phyloP scores from a whole-genome alignment of 2,113 vertebrate species.

The Panurus biarmicus region DNA sequence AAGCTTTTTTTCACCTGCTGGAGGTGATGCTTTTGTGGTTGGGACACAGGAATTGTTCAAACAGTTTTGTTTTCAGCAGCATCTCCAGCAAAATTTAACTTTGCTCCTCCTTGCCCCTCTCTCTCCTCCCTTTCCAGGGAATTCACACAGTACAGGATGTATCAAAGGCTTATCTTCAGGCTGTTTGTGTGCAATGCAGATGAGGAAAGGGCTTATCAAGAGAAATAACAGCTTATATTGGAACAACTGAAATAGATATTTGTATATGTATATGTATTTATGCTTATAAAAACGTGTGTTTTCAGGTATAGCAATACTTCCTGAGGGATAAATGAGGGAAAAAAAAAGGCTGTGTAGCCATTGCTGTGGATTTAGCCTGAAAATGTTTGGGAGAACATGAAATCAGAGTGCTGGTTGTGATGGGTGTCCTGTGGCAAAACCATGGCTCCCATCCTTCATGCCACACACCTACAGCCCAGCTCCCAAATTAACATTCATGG shows the following conservation, averaged over 20 bases:
- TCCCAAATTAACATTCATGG: neutral
- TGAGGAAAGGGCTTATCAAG: neutral
- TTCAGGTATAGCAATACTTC: neutral
- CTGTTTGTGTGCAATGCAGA: neutral
- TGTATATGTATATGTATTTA: neutral
- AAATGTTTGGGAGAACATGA: neutral
- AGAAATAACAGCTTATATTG: neutral
- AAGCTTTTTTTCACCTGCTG: neutral
- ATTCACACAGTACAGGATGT: neutral
- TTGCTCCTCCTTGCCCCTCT: neutral
- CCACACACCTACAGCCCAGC: neutral
- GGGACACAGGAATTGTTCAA: neutral
- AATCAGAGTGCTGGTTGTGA: neutral
- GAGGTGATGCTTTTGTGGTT: neutral
- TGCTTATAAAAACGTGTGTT: neutral
- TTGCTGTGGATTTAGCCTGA: neutral
- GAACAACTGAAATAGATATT: neutral
- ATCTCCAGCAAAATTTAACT: neutral
- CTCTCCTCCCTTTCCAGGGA: neutral
- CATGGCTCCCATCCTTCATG: fast-evolving
- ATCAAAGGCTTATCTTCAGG: neutral
- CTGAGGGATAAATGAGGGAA: neutral
- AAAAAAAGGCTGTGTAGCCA: neutral
- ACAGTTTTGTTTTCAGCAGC: neutral
- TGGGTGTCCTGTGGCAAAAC: neutral